Percentiles rank a stretch among this genome's conserved stretches.
These are phyloP conservation scores for Lonchura striata DNA, from an alignment of 2,113 vertebrate species.

Conservation along the genomic window DNA sequence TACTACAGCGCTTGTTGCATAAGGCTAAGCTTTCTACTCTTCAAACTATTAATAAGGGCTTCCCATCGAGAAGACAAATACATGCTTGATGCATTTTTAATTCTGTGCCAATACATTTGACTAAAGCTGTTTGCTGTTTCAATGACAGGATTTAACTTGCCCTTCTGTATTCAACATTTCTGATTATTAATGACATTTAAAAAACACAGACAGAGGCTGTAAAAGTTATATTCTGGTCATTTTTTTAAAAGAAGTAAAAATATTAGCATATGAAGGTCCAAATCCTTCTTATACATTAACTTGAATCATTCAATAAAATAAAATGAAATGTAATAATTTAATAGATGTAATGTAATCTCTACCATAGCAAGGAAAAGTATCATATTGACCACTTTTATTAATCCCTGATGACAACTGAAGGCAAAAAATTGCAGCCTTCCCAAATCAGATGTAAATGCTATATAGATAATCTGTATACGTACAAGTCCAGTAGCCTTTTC, in stretches of 20 bases:
- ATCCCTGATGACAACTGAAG: neutral
- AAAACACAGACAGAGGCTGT: conserved; percentile 57
- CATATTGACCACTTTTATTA: neutral
- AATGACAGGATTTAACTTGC: conserved; percentile 83
- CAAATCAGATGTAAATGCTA: neutral
- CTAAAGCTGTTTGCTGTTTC: conserved; percentile 86
- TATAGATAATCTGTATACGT: neutral
- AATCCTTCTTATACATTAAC: neutral
- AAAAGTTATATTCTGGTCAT: conserved; percentile 56
- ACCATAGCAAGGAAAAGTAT: neutral
- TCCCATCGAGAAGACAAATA: conserved; percentile 84
- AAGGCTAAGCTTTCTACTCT: conserved; percentile 79
- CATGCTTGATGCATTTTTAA: conserved; percentile 85
- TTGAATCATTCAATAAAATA: neutral
- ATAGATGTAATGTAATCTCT: neutral
- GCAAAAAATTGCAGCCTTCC: neutral
- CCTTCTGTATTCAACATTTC: conserved; percentile 74
- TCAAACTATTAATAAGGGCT: conserved; percentile 84
- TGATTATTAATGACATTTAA: conserved; percentile 77
- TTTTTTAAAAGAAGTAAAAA: neutral
- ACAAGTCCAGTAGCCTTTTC: neutral
- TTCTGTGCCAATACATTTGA: conserved; percentile 85
- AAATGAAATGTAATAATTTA: neutral
- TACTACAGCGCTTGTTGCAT: conserved; percentile 72
- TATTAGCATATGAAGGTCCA: neutral